Base-by-base conservation (phyloP, 2,113 vertebrate species). In the Zootoca vivipara region DNA sequence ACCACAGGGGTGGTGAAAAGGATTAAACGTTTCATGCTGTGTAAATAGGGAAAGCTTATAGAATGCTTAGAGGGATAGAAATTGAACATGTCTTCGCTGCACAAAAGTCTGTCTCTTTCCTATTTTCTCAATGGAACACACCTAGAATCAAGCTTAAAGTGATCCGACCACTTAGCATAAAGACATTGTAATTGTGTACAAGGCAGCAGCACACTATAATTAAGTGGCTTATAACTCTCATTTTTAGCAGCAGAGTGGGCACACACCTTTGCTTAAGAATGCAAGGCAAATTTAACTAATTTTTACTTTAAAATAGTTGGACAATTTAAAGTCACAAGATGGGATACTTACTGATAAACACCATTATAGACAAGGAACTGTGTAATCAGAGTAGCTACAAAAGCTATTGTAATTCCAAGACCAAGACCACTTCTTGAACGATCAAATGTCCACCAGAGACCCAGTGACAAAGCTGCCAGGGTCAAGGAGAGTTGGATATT, bases 401-500 rank as follows among this genome's bases (percentile, higher is more conserved):
- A 97, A 46, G 97, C 97, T 87, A 97, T 96, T 67, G 97, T 98
- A 93, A 98, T 97, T 33, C 97, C 97, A n/a, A 98, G 97, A 4
- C 97, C 97, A 3, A 98, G 97, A 81, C 97, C 97, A n/a, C 97
- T 98, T 91, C 97, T 93, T 62, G 97, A 98, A 52, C 97, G 97
- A 87, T 98, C 97, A 65, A 98, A 98, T 0, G 97, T 98, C 97
- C 97, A 98, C 97, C 97, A 98, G 1, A 98, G 96, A 67, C 97
- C 97, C 95, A 98, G 82, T 0, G 97, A 98, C 24, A 98, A 92
- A 67, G 97, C 97, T 40, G 97, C 97, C 13, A 98, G 89, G 5
- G 97, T 98, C 94, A 98, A 75, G 7, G 97, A 98, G 83, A 98
- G 96, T 89, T 98, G 97, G 52, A 97, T 5, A 0, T 98, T 97